A percentile compares a stretch with the other conserved stretches of the same genome.
Evolutionary conservation across 37 sponge, comb jelly and placozoan species (phyloP).

Genomic region (Oopsacas minuta): DNA sequence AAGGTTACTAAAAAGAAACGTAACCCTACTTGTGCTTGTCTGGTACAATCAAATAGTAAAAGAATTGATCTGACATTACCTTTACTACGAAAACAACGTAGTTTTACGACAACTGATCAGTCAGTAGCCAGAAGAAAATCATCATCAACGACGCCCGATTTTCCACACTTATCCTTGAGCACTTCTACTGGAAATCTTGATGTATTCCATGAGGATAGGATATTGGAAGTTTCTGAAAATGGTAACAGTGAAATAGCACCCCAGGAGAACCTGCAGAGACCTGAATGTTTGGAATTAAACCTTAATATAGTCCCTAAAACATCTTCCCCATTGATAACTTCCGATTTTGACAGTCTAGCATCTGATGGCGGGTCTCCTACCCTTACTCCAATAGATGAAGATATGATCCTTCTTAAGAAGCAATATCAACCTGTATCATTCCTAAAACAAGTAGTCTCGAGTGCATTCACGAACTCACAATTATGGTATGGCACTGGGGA

Average conservation of each 20-base stretch:
- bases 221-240: background rate
- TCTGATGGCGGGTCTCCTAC: background rate
- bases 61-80: background rate
- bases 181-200: background rate
- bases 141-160: background rate
- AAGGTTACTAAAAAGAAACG: background rate
- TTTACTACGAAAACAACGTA: background rate
- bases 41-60: background rate
- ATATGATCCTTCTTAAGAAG: background rate
- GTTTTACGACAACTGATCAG: background rate
- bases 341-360: background rate
- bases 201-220: background rate
- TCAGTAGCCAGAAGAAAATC: background rate
- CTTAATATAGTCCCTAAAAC: background rate
- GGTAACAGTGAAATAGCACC: background rate
- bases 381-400: background rate
- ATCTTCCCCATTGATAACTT: background rate
- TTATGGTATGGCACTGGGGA: slow-evolving; percentile 8
- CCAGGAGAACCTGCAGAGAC: background rate
- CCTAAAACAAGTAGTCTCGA: background rate
- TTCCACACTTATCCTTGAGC: background rate
- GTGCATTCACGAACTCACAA: background rate
- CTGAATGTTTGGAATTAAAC: background rate
- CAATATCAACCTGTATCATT: background rate
- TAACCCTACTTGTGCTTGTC: slow-evolving; percentile 1